These are phyloP conservation scores for Eupithecia exiguata DNA, from an alignment of 2,888 invertebrate genomes.

Conservation along the genomic window DNA sequence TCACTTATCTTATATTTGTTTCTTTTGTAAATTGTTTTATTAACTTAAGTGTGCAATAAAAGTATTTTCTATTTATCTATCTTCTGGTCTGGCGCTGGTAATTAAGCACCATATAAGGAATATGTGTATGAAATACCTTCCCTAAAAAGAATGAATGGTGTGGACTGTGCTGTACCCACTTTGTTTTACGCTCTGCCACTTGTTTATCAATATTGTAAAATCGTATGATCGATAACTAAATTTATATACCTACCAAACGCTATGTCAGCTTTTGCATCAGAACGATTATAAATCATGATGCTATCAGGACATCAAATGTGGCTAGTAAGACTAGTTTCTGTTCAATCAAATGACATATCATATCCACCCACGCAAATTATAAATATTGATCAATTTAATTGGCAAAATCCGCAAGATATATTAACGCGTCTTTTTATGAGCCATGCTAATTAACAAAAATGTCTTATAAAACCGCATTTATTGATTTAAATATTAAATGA, in stretches of 20 bases:
- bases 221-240: slow-evolving; percentile 3
- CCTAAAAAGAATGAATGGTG: not conserved
- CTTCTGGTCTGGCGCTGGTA: not conserved
- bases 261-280: slow-evolving; percentile 26
- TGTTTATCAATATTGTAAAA: slow-evolving; percentile 5
- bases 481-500: slow-evolving; percentile 20
- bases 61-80: too few relatives aligned
- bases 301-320: slow-evolving; percentile 26
- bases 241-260: slow-evolving; percentile 15
- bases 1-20: too few relatives aligned
- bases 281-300: slow-evolving; percentile 30
- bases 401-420: slow-evolving; percentile 23
- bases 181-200: not conserved
- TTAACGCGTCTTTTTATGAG: slow-evolving; percentile 21
- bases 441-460: slow-evolving; percentile 28
- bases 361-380: slow-evolving; percentile 38
- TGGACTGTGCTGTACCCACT: not conserved
- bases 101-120: not conserved
- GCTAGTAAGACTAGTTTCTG: slow-evolving; percentile 31
- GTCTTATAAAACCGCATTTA: slow-evolving; percentile 17
- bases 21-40: too few relatives aligned
- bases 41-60: too few relatives aligned
- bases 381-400: slow-evolving; percentile 34
- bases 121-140: not conserved
- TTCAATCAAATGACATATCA: slow-evolving; percentile 36